Evolutionary conservation across 2,888 invertebrate species (phyloP), one percentile per base, ranked within the genome.

Genomic region (Heterodera filipjevi): DNA sequence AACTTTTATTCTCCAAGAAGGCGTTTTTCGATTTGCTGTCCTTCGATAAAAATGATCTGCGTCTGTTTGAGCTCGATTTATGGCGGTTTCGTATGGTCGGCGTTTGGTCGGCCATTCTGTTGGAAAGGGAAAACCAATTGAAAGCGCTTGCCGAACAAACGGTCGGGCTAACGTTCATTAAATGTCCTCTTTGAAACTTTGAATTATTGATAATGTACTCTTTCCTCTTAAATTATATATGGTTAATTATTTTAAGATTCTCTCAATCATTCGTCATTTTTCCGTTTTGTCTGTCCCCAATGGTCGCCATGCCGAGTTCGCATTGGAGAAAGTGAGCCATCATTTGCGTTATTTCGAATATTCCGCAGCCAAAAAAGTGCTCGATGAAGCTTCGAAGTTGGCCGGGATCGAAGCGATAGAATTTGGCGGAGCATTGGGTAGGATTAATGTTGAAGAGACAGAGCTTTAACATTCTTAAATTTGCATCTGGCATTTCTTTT

Each of bases 71-170:
- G 33, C 46, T 78, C 68, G 59, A 59, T 8, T 64, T 78, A 22
- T 76, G 78, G 79, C 72, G 71, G 44, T 82, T 78, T 70, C 75
- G 82, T 71, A 44, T 79, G 12, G 22, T 77, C 32, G 39, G 71
- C 46, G 73, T 79, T 27, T 82, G 82, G 82, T 79, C 79, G 27
- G 70, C 72, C 66, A 71, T 82, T 16, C 72, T 82, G 39, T 32
- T 39, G 35, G 83, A 83, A 33, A 81, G 68, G 6, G 35, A 79
- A 16, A 71, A 64, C 27, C 76, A 82, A 33, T 66, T 83, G n/a
- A 82, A 79, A 44, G 35, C 32, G 5, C 46, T 74, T 16, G 77
- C 82, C 14, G 71, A 82, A 32, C 19, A 68, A 32, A 44, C 46
- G 33, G 82, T 82, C 33, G 70, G 19, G 14, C 19, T 22, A n/a